phyloP scores from a whole-genome alignment of 1,140 invertebrate species.

The Eriocheir sinensis region DNA sequence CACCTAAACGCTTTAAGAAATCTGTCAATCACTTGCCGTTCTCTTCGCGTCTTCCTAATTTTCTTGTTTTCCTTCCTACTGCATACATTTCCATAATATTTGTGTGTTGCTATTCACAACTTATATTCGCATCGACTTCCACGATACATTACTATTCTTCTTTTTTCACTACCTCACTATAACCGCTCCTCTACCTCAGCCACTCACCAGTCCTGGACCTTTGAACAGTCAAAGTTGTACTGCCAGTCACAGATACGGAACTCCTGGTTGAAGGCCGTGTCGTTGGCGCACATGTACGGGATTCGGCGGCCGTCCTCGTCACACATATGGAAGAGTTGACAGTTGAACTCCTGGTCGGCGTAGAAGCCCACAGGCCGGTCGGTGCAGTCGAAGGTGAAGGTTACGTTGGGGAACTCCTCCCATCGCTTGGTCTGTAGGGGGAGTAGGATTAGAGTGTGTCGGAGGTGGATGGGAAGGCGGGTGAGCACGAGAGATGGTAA shows the following conservation, averaged over 20 bases:
- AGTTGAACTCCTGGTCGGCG: slow-evolving; percentile 86
- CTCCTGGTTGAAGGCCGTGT: slow-evolving; percentile 86
- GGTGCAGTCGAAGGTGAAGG: slow-evolving; percentile 85
- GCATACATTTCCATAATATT: no score
- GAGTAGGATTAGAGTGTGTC: not conserved
- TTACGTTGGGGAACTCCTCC: slow-evolving; percentile 86
- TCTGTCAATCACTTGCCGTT: no score
- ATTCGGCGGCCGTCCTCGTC: slow-evolving; percentile 85
- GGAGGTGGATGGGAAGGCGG: not conserved
- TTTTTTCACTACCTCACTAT: no score
- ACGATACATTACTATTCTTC: no score
- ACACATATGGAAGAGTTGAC: slow-evolving; percentile 87
- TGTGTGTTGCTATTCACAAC: no score
- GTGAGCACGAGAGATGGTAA: not conserved
- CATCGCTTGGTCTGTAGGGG: slow-evolving; percentile 83
- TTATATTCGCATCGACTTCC: no score
- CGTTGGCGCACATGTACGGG: slow-evolving; percentile 85
- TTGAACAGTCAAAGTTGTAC: slow-evolving; percentile 85
- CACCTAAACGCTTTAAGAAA: no score
- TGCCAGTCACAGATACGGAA: slow-evolving; percentile 86
- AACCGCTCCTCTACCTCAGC: not conserved
- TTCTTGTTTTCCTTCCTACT: no score
- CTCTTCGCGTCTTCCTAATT: no score
- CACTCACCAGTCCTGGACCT: slow-evolving; percentile 83
- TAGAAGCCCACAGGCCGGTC: slow-evolving; percentile 85